Base-by-base conservation (phyloP, 2,888 invertebrate species). In the Eilema griseolum region DNA sequence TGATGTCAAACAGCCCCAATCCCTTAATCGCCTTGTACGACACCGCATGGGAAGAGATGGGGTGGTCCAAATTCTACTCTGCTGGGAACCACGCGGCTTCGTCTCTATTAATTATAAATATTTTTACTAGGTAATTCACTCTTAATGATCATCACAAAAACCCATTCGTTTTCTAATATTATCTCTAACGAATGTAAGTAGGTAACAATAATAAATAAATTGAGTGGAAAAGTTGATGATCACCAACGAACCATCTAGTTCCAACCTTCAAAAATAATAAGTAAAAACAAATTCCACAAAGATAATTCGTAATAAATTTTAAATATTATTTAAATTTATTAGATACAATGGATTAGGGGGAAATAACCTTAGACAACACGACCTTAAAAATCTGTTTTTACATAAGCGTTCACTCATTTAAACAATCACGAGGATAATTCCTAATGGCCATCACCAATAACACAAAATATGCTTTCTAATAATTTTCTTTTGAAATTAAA, bases 311-410 rank as follows among this genome's bases (percentile, higher is more conserved):
- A 20, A 46, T 46, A 7, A 20, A 46, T 46, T 46, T 46, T 46
- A 46, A 46, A 20, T 41, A 41, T 26, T 67, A 67, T 14, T 57
- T 61, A 52, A 52, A 52, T 52, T 52, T 52, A 52, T 52, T 52
- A 52, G 52, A 52, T 52, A 52, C n/a, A 52, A 52, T 52, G n/a
- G 52, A 52, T 52, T 52, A 52, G n/a, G n/a, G 52, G n/a, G 52
- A 52, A 52, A 52, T 52, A 52, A 52, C 52, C 20, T 52, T 52
- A 16, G 52, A n/a, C 20, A 41, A 28, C 28, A 12, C 10, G 20
- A 46, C 46, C 46, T 46, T 46, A 46, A 46, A 46, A 46, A 46
- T 46, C 46, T 46, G 16, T 46, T 46, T 46, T 46, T 46, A 46
- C 46, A 46, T 46, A 46, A 46, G 20, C 52, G n/a, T 52, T 52